A percentile compares a stretch with the other conserved stretches of the same genome.
These are phyloP conservation scores for Colostygia pectinataria DNA, from an alignment of 2,888 invertebrate species.

Conservation along the genomic window DNA sequence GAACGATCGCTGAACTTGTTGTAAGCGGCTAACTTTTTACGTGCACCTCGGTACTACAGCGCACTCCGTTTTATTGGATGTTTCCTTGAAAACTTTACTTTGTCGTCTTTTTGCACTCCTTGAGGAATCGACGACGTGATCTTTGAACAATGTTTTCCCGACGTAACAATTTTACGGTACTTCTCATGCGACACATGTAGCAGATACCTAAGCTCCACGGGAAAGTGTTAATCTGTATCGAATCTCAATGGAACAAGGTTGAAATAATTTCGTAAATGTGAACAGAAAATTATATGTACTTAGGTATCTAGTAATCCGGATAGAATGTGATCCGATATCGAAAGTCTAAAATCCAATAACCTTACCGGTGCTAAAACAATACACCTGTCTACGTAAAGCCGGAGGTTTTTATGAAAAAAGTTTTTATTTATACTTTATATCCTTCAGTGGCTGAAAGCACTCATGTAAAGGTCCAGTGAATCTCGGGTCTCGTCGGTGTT, in stretches of 20 bases:
- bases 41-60: conserved; percentile 53
- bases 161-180: conserved; percentile 34
- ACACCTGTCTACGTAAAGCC: conserved; percentile 8
- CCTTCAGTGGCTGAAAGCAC: conserved; percentile 65
- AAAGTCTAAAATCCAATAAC: conserved; percentile 56
- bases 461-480: conserved; percentile 77
- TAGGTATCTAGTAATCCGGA: conserved; percentile 15
- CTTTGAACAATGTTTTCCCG: conserved; percentile 53
- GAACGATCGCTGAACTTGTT: conserved; percentile 44
- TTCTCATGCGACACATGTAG: conserved; percentile 15
- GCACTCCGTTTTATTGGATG: conserved; percentile 73
- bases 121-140: conserved; percentile 55
- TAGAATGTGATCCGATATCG: conserved; percentile 39
- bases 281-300: conserved; percentile 2
- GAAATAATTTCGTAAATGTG: conserved; percentile 14
- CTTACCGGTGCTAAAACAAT: conserved; percentile 19
- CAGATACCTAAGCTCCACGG: conserved; percentile 2
- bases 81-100: conserved; percentile 66
- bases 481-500: conserved; percentile 76
- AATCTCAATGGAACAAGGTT: conserved; percentile 7
- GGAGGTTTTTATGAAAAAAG: conserved; percentile 19
- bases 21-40: conserved; percentile 55
- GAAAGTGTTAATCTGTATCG: conserved; percentile 12
- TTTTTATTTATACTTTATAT: conserved; percentile 62
- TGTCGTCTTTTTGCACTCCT: conserved; percentile 59